phyloP scores from a whole-genome alignment of 2,797 vertebrate genomes.

The Ceryle rudis region DNA sequence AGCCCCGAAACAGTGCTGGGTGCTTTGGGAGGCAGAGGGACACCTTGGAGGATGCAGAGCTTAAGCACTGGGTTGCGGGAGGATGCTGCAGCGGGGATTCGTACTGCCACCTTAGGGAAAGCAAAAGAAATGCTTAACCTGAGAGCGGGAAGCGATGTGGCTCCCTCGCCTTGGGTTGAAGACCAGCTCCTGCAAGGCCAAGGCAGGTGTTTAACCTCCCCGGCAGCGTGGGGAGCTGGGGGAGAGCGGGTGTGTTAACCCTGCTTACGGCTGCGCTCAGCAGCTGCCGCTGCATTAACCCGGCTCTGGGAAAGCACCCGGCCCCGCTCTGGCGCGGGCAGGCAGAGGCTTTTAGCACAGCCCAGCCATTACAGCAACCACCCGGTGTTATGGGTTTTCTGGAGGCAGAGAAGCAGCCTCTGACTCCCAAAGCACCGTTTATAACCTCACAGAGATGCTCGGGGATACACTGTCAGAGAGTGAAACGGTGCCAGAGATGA shows the following conservation, averaged over 20 bases:
- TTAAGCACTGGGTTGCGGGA: background rate
- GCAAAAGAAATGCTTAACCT: slow-evolving; percentile 12
- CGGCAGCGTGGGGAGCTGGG: background rate
- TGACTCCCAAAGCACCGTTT: background rate
- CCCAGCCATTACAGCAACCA: background rate
- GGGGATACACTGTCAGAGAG: background rate
- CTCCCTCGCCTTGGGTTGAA: background rate
- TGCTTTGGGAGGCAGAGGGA: background rate
- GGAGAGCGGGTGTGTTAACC: background rate
- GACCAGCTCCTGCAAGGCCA: slow-evolving; percentile 2
- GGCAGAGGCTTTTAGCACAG: slow-evolving; percentile 29
- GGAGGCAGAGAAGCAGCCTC: background rate
- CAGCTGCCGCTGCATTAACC: slow-evolving; percentile 12
- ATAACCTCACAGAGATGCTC: background rate
- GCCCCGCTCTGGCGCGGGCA: background rate
- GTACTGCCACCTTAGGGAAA: slow-evolving; percentile 55
- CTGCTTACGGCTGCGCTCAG: background rate
- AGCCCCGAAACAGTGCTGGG: background rate
- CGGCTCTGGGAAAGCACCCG: background rate
- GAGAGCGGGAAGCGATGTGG: background rate
- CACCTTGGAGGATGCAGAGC: background rate
- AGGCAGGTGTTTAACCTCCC: background rate
- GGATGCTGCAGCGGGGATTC: slow-evolving; percentile 8
- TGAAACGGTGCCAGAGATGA: accelerated
- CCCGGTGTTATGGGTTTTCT: background rate